Percentiles rank a stretch among this genome's conserved stretches.
These are phyloP conservation scores for Scolopax bukidnonensis DNA, from an alignment of 2,797 vertebrate species.

Conservation along the genomic window DNA sequence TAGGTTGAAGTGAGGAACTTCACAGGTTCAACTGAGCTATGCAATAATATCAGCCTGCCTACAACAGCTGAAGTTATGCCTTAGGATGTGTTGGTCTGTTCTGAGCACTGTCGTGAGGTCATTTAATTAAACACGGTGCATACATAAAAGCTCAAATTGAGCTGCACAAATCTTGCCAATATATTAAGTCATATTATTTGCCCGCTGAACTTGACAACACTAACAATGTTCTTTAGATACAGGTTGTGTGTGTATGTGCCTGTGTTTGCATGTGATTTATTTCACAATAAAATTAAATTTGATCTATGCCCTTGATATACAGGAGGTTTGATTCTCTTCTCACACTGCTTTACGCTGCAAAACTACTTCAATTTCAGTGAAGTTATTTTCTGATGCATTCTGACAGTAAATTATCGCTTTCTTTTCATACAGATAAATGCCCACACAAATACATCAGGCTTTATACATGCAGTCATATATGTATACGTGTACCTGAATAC, in stretches of 20 bases:
- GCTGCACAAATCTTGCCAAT: not conserved
- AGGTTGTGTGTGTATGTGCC: not conserved
- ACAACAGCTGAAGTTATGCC: not conserved
- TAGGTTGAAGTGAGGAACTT: not conserved
- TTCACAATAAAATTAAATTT: not conserved
- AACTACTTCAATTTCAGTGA: not conserved
- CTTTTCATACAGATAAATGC: not conserved
- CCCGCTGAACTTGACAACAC: not conserved
- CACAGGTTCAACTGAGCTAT: not conserved
- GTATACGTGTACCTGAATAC: not conserved
- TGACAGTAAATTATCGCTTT: not conserved
- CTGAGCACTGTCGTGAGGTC: not conserved
- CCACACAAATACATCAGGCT: not conserved
- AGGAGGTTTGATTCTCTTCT: not conserved
- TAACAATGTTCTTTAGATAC: not conserved
- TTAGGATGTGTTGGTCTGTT: not conserved
- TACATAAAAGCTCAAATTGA: not conserved
- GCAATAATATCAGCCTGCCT: not conserved
- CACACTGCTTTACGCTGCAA: not conserved
- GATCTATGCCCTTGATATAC: not conserved
- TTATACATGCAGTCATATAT: not conserved
- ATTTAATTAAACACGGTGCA: not conserved
- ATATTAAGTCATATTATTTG: not conserved
- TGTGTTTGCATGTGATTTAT: not conserved
- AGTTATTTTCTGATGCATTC: not conserved